A percentile compares a stretch with the other conserved stretches of the same genome.
phyloP scores from a whole-genome alignment of 2,888 invertebrate genomes.

The Drosophila acutilabella region DNA sequence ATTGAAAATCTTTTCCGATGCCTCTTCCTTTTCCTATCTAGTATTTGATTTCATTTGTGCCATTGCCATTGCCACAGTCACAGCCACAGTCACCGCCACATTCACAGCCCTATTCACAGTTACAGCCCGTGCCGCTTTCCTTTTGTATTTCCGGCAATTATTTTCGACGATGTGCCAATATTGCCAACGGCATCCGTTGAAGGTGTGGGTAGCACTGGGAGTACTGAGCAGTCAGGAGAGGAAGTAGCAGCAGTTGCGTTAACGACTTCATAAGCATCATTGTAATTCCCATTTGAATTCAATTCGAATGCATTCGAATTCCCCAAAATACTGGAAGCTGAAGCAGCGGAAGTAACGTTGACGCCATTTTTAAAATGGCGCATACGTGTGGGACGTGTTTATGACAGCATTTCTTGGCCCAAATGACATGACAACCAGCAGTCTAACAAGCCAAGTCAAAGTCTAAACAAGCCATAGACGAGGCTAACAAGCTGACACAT shows the following conservation, averaged over 20 bases:
- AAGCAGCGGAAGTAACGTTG: conserved; percentile 62
- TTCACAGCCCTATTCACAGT: conserved; percentile 4
- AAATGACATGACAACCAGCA: conserved; percentile 56
- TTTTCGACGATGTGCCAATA: conserved; percentile 77
- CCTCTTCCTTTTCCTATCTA: conserved; percentile 49
- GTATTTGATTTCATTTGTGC: conserved; percentile 61
- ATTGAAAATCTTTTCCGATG: conserved; percentile 74
- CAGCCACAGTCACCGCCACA: conserved; percentile 3
- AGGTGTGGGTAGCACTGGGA: not conserved
- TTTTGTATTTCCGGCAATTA: conserved; percentile 80
- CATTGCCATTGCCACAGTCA: conserved; percentile 20
- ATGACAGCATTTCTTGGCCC: conserved; percentile 57
- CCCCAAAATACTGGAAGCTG: conserved; percentile 18
- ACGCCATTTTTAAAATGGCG: conserved; percentile 74
- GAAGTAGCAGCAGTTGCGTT: conserved; percentile 29
- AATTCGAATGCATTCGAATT: conserved; percentile 66
- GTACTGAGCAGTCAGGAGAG: not conserved
- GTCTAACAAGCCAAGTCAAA: conserved; percentile 42
- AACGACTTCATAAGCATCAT: conserved; percentile 74
- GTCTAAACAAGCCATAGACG: conserved; percentile 40
- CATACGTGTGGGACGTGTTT: conserved; percentile 75
- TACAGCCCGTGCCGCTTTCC: conserved; percentile 47
- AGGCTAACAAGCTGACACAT: conserved; percentile 23
- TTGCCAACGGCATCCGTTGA: conserved; percentile 30
- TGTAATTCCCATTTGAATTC: conserved; percentile 59